These are phyloP conservation scores for Lithophane ornitopus DNA, from an alignment of 2,888 invertebrate genomes.

Conservation along the genomic window DNA sequence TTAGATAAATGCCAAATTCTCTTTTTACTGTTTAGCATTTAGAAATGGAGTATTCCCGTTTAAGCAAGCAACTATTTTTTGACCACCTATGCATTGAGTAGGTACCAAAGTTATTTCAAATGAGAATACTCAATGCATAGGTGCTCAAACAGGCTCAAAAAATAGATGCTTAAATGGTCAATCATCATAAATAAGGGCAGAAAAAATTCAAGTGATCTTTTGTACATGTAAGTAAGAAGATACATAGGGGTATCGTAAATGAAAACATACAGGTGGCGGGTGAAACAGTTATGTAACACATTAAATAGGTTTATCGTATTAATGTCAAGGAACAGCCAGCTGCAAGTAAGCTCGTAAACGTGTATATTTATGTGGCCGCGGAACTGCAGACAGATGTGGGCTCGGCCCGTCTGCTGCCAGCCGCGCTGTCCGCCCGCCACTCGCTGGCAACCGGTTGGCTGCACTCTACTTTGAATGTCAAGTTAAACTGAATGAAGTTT, in stretches of 20 bases:
- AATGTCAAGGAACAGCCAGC: constrained; percentile 52
- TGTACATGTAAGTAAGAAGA: not conserved
- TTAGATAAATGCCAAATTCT: not conserved
- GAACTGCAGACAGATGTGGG: constrained; percentile 48
- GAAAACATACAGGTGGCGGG: constrained; percentile 23
- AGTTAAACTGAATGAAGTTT: constrained; percentile 50
- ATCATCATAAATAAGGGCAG: not conserved
- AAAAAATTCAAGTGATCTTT: not conserved
- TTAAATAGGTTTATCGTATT: constrained; percentile 58
- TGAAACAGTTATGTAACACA: constrained; percentile 15
- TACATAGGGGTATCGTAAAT: constrained; percentile 6
- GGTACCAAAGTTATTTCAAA: no score
- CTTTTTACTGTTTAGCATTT: not conserved
- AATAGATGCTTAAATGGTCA: no score
- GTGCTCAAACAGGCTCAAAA: no score
- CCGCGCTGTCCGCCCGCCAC: not conserved
- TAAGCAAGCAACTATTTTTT: no score
- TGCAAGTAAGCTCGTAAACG: constrained; percentile 58
- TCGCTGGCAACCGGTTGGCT: constrained; percentile 52
- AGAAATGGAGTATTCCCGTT: not conserved
- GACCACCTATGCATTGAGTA: no score
- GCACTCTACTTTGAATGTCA: constrained; percentile 57
- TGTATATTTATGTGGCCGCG: constrained; percentile 38
- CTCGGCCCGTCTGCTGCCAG: constrained; percentile 9
- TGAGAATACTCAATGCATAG: no score